A percentile compares a stretch with the other conserved stretches of the same genome.
Conservation (phyloP, 2,797 vertebrate species). For the Trachops cirrhosus region DNA sequence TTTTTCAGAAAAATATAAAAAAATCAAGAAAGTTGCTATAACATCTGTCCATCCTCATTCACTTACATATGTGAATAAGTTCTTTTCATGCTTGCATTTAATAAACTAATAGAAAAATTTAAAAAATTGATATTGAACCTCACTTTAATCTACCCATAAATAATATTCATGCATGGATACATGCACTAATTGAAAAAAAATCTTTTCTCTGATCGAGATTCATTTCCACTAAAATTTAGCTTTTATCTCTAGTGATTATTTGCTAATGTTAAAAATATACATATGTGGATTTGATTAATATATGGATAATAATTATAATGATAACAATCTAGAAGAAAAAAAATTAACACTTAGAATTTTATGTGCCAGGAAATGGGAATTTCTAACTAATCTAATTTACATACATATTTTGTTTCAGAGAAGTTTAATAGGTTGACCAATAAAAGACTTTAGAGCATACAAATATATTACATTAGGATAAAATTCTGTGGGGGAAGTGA, state of each 20-base stretch:
- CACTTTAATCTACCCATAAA: background rate
- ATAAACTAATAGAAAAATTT: background rate
- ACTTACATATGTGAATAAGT: background rate
- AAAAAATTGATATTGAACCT: background rate
- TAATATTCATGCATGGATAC: background rate
- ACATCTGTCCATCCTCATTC: background rate
- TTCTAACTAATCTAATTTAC: slow-evolving; percentile 47
- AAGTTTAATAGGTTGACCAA: slow-evolving; percentile 41
- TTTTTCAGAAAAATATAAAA: slow-evolving; percentile 28
- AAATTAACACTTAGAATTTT: slow-evolving; percentile 35
- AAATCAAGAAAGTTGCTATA: background rate
- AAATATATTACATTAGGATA: slow-evolving; percentile 20
- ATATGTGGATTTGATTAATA: background rate
- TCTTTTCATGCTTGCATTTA: background rate
- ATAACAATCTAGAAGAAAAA: slow-evolving; percentile 45
- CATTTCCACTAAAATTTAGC: background rate
- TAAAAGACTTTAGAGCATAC: slow-evolving; percentile 42
- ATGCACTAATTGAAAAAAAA: background rate
- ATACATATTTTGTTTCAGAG: slow-evolving; percentile 40
- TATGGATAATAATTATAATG: background rate
- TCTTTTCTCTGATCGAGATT: background rate
- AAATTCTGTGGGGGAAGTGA: slow-evolving; percentile 11
- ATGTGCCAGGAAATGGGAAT: slow-evolving; percentile 27
- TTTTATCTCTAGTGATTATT: background rate
- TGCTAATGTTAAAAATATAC: slow-evolving; percentile 27